Conservation (phyloP, 2,113 vertebrate species). For the Tapirus terrestris region DNA sequence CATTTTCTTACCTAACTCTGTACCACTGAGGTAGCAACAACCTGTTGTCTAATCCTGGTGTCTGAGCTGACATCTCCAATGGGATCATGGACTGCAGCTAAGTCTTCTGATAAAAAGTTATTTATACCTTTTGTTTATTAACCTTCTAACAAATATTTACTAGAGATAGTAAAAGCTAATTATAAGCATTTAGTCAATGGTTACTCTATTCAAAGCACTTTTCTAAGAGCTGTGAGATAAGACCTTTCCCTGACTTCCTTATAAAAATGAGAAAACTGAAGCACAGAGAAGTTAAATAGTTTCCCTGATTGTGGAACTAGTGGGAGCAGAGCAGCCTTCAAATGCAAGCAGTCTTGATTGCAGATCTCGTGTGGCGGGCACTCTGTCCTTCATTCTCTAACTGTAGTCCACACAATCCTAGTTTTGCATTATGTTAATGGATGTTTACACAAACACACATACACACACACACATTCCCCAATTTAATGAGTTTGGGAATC, state of each 20-base stretch:
- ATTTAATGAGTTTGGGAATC: neutral
- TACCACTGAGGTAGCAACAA: neutral
- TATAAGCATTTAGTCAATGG: neutral
- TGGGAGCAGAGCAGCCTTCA: neutral
- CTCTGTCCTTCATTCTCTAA: neutral
- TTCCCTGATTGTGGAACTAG: neutral
- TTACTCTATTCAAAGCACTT: neutral
- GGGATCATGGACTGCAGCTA: neutral
- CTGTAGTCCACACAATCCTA: neutral
- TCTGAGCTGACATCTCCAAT: neutral
- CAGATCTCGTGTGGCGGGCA: neutral
- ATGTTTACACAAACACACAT: neutral
- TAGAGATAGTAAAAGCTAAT: neutral
- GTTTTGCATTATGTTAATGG: neutral
- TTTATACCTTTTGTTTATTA: neutral
- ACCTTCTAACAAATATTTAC: neutral
- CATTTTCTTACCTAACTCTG: neutral
- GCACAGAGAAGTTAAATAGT: neutral
- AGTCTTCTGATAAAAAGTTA: neutral
- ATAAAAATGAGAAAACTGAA: constrained; percentile 14
- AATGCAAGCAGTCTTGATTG: no score
- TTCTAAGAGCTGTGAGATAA: neutral
- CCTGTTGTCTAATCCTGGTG: neutral
- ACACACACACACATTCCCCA: neutral
- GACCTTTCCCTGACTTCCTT: neutral